Evolutionary conservation across 2,888 invertebrate species (phyloP).

Genomic region (Baronia brevicornis): DNA sequence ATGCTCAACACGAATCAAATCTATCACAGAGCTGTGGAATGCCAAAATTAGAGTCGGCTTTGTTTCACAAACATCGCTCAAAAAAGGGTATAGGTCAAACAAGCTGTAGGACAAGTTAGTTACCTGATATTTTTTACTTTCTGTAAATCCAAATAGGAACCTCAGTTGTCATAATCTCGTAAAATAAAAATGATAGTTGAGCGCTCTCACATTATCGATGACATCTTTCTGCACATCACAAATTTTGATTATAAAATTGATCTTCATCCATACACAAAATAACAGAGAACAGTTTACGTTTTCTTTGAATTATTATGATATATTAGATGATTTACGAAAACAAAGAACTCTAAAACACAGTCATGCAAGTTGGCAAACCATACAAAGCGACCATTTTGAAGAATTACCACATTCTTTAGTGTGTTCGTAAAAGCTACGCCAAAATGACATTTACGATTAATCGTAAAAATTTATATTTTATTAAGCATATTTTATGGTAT

Average conservation of each 20-base stretch:
- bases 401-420: conserved; percentile 82
- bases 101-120: conserved; percentile 25
- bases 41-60: conserved; percentile 69
- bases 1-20: conserved; percentile 41
- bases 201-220: conserved; percentile 75
- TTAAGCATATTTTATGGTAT: conserved; percentile 7
- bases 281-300: conserved; percentile 32
- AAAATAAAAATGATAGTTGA: conserved; percentile 60
- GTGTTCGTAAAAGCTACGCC: conserved; percentile 52
- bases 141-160: conserved; percentile 44
- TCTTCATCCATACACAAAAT: conserved; percentile 32
- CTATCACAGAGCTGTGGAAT: conserved; percentile 64
- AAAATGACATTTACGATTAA: conserved; percentile 41
- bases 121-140: conserved; percentile 55
- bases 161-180: conserved; percentile 59
- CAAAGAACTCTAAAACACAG: conserved; percentile 73
- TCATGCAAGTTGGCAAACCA: conserved; percentile 78
- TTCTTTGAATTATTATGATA: conserved; percentile 36
- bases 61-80: conserved; percentile 31
- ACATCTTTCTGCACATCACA: conserved; percentile 60
- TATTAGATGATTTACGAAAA: conserved; percentile 55
- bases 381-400: conserved; percentile 83
- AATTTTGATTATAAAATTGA: conserved; percentile 33
- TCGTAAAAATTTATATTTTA: too few species aligned
- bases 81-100: conserved; percentile 18